A percentile compares a stretch with the other conserved stretches of the same genome.
Evolutionary conservation across 2,113 vertebrate genomes (phyloP).

Genomic region (Calidris pugnax): DNA sequence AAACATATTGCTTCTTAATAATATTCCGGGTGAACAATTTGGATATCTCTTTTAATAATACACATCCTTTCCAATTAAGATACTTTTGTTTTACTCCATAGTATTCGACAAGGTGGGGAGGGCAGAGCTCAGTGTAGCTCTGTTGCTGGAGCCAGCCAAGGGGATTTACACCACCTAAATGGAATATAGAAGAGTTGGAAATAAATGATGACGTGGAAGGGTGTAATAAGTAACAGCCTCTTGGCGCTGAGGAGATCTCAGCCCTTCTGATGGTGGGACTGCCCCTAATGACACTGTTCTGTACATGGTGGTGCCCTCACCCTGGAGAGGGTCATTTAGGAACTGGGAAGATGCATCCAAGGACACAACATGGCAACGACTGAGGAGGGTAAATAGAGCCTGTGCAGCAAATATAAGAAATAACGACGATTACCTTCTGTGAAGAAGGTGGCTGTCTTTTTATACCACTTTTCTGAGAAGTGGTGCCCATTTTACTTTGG

Average conservation of each 20-base stretch:
- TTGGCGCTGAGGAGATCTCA: background rate
- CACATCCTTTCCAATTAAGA: background rate
- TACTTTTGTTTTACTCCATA: background rate
- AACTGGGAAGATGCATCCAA: background rate
- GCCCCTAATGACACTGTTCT: background rate
- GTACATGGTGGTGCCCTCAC: too few relatives aligned
- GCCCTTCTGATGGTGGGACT: background rate
- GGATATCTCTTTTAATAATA: background rate
- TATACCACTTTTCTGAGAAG: background rate
- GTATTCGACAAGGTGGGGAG: background rate
- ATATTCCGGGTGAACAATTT: background rate
- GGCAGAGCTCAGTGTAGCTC: background rate
- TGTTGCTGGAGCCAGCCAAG: background rate
- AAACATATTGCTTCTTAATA: background rate
- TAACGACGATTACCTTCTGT: too few relatives aligned
- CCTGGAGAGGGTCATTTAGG: too few relatives aligned
- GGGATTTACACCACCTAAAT: background rate
- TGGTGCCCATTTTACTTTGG: background rate
- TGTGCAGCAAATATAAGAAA: background rate
- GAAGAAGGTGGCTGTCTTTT: background rate
- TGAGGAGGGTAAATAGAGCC: background rate
- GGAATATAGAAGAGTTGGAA: background rate
- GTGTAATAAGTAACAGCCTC: background rate
- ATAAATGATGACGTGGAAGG: background rate
- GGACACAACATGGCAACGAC: background rate